phyloP scores from a whole-genome alignment of 2,888 invertebrate genomes.

The Mesorhabditis sp. region DNA sequence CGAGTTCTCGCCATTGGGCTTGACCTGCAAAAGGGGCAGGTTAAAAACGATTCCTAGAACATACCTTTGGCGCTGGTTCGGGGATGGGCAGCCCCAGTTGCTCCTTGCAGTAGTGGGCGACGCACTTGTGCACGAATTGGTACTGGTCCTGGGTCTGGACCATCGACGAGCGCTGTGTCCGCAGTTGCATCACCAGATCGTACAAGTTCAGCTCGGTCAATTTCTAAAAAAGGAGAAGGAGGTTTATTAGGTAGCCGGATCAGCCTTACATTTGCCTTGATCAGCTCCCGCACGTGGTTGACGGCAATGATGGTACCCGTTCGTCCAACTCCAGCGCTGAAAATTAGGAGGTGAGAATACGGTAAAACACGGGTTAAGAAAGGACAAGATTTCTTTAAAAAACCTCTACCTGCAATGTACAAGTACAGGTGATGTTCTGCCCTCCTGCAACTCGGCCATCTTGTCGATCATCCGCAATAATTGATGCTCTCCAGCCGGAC shows the following conservation, averaged over 20 bases:
- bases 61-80: background rate
- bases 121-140: slow-evolving; percentile 45
- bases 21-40: background rate
- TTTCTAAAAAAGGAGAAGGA: slow-evolving; percentile 14
- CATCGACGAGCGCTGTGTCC: slow-evolving; percentile 46
- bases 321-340: slow-evolving; percentile 49
- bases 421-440: slow-evolving; percentile 32
- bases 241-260: background rate
- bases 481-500: slow-evolving; percentile 43
- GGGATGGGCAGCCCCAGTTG: slow-evolving; percentile 17
- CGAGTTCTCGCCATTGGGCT: slow-evolving; percentile 8
- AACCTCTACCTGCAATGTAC: slow-evolving; percentile 46
- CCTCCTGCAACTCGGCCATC: slow-evolving; percentile 33
- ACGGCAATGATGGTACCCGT: slow-evolving; percentile 53
- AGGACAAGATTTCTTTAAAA: slow-evolving; percentile 1
- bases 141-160: slow-evolving; percentile 53
- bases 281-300: slow-evolving; percentile 40
- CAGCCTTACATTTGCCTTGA: slow-evolving; percentile 21
- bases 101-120: slow-evolving; percentile 38
- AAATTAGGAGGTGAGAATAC: slow-evolving; percentile 8
- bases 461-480: slow-evolving; percentile 45
- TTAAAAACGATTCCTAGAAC: background rate
- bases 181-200: slow-evolving; percentile 36
- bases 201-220: slow-evolving; percentile 32
- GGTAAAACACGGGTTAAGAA: background rate